Evolutionary conservation across 2,888 invertebrate genomes (phyloP).

Genomic region (Coleophora deauratella): DNA sequence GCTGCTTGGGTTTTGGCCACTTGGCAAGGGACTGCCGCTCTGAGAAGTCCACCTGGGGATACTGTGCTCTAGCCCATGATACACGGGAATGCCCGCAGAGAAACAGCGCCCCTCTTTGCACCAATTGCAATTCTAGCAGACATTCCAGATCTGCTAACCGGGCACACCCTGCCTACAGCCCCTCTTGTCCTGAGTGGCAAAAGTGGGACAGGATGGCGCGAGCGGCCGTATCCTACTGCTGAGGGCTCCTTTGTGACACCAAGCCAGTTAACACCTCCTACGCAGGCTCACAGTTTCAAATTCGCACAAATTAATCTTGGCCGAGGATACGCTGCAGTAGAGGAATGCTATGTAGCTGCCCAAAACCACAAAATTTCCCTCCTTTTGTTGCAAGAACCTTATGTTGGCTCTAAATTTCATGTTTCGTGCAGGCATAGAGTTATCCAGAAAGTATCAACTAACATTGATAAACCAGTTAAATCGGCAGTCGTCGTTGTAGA

Average conservation of each 20-base stretch:
- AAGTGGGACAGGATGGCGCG: slow-evolving; percentile 9
- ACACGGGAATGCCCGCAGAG: background rate
- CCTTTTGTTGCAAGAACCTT: slow-evolving; percentile 12
- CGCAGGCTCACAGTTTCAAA: no score
- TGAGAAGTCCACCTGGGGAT: background rate
- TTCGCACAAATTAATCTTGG: no score
- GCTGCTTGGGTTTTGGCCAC: background rate
- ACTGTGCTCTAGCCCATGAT: background rate
- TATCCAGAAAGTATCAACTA: slow-evolving; percentile 1
- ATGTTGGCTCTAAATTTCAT: slow-evolving; percentile 4
- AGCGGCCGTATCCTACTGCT: slow-evolving; percentile 2
- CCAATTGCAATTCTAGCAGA: background rate
- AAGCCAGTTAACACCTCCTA: no score
- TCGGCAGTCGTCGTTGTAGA: slow-evolving; percentile 8
- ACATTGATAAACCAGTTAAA: slow-evolving; percentile 3
- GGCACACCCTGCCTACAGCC: background rate
- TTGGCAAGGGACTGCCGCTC: background rate
- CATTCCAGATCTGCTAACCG: background rate
- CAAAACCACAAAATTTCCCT: background rate
- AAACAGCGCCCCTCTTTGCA: background rate
- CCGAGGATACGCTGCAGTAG: no score
- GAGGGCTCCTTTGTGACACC: no score
- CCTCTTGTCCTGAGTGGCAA: slow-evolving; percentile 2
- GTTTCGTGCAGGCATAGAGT: background rate
- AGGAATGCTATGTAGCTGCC: slow-evolving; percentile 11